Conservation (phyloP, 2,113 vertebrate species). For the Physeter macrocephalus region DNA sequence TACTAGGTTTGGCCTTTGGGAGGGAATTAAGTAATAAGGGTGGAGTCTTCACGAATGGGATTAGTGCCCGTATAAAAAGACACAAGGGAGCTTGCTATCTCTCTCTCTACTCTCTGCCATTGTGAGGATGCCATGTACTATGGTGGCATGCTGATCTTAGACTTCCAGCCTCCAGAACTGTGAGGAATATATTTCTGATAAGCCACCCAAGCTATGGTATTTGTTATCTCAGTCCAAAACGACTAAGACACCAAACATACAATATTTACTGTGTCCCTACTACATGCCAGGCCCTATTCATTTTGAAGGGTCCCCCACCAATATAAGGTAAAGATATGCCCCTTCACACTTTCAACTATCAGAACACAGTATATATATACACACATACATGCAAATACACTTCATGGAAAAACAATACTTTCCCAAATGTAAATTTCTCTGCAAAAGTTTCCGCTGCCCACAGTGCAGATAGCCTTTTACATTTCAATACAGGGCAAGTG, state of each 20-base stretch:
- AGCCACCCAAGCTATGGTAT: neutral
- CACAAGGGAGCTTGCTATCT: neutral
- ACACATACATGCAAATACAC: neutral
- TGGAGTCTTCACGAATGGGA: neutral
- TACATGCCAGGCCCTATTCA: neutral
- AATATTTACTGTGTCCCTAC: neutral
- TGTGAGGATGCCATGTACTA: neutral
- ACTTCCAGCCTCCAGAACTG: neutral
- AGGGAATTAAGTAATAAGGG: neutral
- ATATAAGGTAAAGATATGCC: neutral
- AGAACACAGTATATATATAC: neutral
- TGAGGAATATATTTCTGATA: neutral
- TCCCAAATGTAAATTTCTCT: neutral
- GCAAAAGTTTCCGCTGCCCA: neutral
- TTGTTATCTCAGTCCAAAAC: neutral
- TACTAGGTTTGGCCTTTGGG: neutral
- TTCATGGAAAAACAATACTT: neutral
- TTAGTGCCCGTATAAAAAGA: neutral
- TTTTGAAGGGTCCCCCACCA: neutral
- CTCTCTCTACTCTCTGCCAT: neutral
- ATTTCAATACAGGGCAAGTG: neutral
- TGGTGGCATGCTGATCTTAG: neutral
- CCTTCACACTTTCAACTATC: neutral
- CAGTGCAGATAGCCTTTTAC: neutral
- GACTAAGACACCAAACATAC: neutral